Evolutionary conservation across 1,140 invertebrate species (phyloP), one percentile per base, ranked within the genome.

Genomic region (Polyergus mexicanus): DNA sequence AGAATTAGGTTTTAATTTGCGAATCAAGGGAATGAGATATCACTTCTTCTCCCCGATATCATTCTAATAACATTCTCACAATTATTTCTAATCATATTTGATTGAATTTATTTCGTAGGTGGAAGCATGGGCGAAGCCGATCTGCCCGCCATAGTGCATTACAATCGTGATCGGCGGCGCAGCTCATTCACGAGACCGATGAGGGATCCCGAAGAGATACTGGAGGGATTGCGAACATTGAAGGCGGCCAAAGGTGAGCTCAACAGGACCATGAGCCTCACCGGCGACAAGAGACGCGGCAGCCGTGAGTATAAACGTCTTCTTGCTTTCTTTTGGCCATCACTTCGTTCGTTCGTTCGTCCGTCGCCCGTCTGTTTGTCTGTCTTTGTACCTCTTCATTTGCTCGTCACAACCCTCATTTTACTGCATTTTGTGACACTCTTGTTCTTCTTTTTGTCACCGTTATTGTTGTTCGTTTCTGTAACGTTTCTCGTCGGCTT

Each of bases 171-270:
- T 91, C 94, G 97, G 80, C 96, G 98, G 41, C 96, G 97, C 28
- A 98, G 97, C 90, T 98, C 97, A 41, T 97, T 97, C 90, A 97
- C 97, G 25, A 96, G 97, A 35, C 94, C 95, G 25, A 93, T 95
- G 91, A 96, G 97, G 89, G 97, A 98, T 94, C 97, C 97, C 0
- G 97, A 98, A 91, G 97, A 98, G 94, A 97, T 98, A 86, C 74
- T 94, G 2, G 94, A 94, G 44, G 92, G 90, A 28, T 92, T 98
- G 75, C 97, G 97, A 90, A 97, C 96, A 62, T 94, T 98, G 85
- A 98, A 98, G 91, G 97, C 97, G 68, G 97, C 97, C 60, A 97
- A 97, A 92, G 97, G 97, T 76, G 97, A 98, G 92, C 95, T 98
- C 10, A 97, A 97, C 69, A 96, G 97, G 60, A 98, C 97, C 54